phyloP scores from a whole-genome alignment of 23 tunicate species.

The Phallusia fumigata region DNA sequence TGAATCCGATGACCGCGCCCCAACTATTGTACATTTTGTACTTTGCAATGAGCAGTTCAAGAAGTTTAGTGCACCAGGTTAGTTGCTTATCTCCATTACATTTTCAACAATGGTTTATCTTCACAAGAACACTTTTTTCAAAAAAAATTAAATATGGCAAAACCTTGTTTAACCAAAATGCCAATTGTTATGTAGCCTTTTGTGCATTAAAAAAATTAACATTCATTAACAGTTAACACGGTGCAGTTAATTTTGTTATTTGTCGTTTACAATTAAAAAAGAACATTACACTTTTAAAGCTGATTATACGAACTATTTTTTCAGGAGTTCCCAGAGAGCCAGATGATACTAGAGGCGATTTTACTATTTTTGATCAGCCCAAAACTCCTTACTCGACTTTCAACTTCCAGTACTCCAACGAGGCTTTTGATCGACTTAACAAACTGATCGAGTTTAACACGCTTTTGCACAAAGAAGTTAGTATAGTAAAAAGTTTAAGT shows the following conservation, averaged over 20 bases:
- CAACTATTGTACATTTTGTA: constrained; percentile 89
- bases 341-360: constrained; percentile 81
- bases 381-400: constrained; percentile 92
- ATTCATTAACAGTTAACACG: too few species aligned
- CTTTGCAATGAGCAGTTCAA: constrained; percentile 69
- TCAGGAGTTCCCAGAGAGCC: constrained; percentile 73
- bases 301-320: too few species aligned
- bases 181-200: too few species aligned
- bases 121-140: too few species aligned
- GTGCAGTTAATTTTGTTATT: too few species aligned
- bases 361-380: constrained; percentile 74
- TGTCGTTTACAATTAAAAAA: too few species aligned
- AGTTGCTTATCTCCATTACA: neutral
- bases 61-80: constrained; percentile 85
- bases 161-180: too few species aligned
- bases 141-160: too few species aligned
- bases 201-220: too few species aligned
- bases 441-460: constrained; percentile 89
- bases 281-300: too few species aligned
- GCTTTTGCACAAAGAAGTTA: constrained; percentile 65
- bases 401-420: constrained; percentile 86
- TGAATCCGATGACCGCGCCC: constrained; percentile 82
- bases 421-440: constrained; percentile 89
- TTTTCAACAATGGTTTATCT: too few species aligned
- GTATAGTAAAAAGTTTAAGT: too few species aligned